These are phyloP conservation scores for Platycercus adscitus DNA, from an alignment of 2,113 vertebrate genomes.

Conservation along the genomic window DNA sequence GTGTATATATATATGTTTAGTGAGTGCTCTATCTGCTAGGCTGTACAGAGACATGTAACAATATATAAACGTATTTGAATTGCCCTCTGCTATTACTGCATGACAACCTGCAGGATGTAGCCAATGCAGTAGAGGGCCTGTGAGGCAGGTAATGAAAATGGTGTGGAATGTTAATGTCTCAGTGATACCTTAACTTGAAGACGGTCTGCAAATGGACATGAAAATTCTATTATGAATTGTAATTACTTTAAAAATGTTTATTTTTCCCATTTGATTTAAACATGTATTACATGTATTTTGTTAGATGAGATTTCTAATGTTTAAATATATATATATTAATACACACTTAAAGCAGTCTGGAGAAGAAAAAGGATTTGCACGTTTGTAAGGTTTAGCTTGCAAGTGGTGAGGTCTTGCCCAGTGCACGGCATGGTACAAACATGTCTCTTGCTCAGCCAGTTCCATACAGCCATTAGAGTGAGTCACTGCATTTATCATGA, in stretches of 20 bases:
- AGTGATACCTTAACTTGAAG: background rate
- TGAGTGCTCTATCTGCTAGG: background rate
- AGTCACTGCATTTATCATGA: background rate
- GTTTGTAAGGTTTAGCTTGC: background rate
- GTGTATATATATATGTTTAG: accelerated
- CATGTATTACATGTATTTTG: background rate
- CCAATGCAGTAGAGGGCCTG: background rate
- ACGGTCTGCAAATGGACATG: background rate
- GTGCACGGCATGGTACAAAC: background rate
- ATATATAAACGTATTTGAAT: background rate
- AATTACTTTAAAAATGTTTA: background rate
- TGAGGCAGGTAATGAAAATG: background rate
- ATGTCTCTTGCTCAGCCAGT: background rate
- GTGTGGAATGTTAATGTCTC: background rate
- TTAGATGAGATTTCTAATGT: background rate
- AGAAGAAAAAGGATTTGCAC: background rate
- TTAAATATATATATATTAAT: background rate
- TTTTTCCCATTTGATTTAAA: background rate
- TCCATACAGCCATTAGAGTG: background rate
- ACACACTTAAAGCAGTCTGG: background rate
- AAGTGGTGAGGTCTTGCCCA: background rate
- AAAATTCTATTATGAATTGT: background rate
- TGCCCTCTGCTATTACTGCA: background rate
- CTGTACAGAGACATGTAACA: background rate
- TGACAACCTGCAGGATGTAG: background rate